phyloP scores from a whole-genome alignment of 1,140 invertebrate species.

The Ganaspis sp. region DNA sequence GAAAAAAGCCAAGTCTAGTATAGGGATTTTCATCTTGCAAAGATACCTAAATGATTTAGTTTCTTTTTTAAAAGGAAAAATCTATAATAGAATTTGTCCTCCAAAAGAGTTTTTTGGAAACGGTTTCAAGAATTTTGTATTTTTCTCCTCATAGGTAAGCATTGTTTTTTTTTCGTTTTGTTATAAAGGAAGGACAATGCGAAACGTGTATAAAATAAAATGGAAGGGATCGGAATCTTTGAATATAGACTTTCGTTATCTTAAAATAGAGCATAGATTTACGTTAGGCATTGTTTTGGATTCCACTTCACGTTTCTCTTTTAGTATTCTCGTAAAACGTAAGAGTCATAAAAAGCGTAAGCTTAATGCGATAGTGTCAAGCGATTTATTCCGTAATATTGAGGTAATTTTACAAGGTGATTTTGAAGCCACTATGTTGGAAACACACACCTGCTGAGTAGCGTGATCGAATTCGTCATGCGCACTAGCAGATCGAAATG shows the following conservation, averaged over 20 bases:
- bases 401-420: conserved; percentile 21
- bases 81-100: no score
- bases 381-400: conserved; percentile 10
- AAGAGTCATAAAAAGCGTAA: background rate
- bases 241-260: conserved; percentile 8
- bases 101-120: no score
- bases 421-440: conserved; percentile 11
- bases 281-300: background rate
- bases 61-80: no score
- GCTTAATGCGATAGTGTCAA: background rate
- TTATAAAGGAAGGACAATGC: background rate
- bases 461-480: conserved; percentile 52
- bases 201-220: background rate
- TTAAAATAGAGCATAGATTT: background rate
- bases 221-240: background rate
- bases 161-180: no score
- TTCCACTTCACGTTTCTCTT: background rate
- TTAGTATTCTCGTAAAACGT: conserved; percentile 3
- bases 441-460: conserved; percentile 7
- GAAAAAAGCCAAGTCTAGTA: no score
- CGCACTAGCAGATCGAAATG: conserved; percentile 40
- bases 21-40: no score
- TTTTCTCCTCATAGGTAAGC: no score
- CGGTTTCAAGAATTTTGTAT: no score
- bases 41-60: no score